Base-by-base conservation (phyloP, 2,797 vertebrate genomes). In the Anguilla anguilla region DNA sequence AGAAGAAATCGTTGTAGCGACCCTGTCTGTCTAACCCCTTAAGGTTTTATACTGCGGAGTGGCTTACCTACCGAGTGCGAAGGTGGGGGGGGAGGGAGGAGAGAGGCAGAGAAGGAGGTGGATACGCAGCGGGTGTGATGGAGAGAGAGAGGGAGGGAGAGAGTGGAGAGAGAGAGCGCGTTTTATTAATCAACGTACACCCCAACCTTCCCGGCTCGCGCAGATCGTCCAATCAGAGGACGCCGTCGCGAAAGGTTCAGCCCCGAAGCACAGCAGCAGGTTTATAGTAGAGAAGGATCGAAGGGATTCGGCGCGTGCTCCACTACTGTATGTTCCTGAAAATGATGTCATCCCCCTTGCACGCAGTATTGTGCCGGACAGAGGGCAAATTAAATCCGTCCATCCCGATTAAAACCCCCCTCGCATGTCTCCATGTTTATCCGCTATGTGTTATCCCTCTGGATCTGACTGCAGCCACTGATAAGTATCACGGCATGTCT, bases 271-370 rank as follows among this genome's bases (percentile, higher is more conserved):
- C 87, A 55, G 67, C 85, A 91, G 86, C 87, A 87, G 79, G 89
- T 88, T 87, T 86, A 89, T 43, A 87, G 89, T 61, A 90, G 79
- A 39, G 57, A 90, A 43, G 46, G 90, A 67, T 5, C 57, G 28
- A 49, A n/a, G 85, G 88, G 91, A 91, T 93, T 92, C 92, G 87
- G 57, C 28, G 72, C 43, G 74, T 55, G 77, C 31, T 46, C 39
- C 43, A 77, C 72, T 43, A 43, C 72, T 86, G 67, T 17, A 35
- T 46, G 93, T 92, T 93, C 93, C 93, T 94, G 93, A 92, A 94
- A 94, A 95, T 96, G 95, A 96, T 96, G 95, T 96, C 95, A 96
- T 94, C 90, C 82, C 87, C 86, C 84, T 92, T 91, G 94, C 91
- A 94, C 89, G 92, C 91, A 90, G 94, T 90, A 92, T 94, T 94